Evolutionary conservation across 2,797 vertebrate species (phyloP).

Genomic region (Meda fulgida): DNA sequence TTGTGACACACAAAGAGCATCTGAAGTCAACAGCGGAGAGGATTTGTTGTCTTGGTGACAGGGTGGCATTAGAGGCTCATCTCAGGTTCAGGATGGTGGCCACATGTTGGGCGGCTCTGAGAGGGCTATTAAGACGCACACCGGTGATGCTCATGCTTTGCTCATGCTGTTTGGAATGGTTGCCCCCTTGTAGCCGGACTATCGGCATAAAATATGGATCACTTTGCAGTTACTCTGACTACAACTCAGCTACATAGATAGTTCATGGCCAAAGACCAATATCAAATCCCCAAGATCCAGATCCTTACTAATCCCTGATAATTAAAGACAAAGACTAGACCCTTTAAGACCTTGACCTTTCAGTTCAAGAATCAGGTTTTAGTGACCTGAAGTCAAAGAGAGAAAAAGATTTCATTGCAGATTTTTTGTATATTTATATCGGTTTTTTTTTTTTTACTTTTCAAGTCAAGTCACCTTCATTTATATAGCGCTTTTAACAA

Average conservation of each 20-base stretch:
- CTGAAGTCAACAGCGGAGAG: slow-evolving; percentile 56
- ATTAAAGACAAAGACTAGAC: neutral
- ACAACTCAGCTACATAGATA: no score
- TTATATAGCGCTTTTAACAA: no score
- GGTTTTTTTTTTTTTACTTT: neutral
- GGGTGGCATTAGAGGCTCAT: slow-evolving; percentile 50
- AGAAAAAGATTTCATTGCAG: neutral
- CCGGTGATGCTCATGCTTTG: slow-evolving; percentile 27
- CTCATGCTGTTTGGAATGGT: slow-evolving; percentile 18
- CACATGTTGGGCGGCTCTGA: slow-evolving; percentile 25
- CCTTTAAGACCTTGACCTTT: neutral
- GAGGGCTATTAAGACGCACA: slow-evolving; percentile 43
- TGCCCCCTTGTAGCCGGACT: neutral
- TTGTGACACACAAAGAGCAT: slow-evolving; percentile 54
- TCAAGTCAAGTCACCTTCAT: no score
- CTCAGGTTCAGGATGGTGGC: slow-evolving; percentile 34
- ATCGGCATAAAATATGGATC: neutral
- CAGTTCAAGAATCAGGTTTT: neutral
- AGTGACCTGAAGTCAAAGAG: neutral
- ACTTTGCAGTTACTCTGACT: slow-evolving; percentile 6
- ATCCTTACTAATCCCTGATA: neutral
- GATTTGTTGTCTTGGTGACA: slow-evolving; percentile 65
- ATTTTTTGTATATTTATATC: neutral
- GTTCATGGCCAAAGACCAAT: no score
- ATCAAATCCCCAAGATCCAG: neutral